Evolutionary conservation across 2,888 invertebrate genomes (phyloP), one percentile per base, ranked within the genome.

Genomic region (Patella ulyssiponensis): DNA sequence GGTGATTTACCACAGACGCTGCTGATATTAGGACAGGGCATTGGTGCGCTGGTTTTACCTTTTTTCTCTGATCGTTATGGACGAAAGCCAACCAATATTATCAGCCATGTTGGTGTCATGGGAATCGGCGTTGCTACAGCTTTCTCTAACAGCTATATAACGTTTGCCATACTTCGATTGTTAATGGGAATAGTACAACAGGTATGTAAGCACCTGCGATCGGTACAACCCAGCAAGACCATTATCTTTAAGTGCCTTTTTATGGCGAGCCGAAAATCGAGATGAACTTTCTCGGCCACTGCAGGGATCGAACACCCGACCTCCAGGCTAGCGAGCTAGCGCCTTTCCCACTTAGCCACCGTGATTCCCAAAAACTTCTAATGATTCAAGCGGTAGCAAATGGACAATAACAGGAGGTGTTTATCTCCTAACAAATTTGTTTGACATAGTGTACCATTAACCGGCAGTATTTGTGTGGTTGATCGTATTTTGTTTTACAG

Each of bases 61-160:
- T 58, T 58, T 51, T 74, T 74, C 64, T 74, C 74, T 11, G 74
- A 74, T 23, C 56, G 74, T 12, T 74, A 64, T 69, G 74, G 74
- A 17, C 56, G 74, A 20, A 58, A 69, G 14, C 74, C 74, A n/a
- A n/a, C 51, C 17, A 58, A 74, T 17, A 20, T 74, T 4, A 3
- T 74, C 2, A 64, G 64, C 51, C 74, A 74, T 69, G 14, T 56
- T 23, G 23, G 20, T n/a, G 33, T 74, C 14, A 7, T 74, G 7
- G 58, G 12, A 23, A 15, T 74, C 1, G 74, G 74, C 15, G 64
- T 74, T 27, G 56, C 51, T 12, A 69, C 64, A 33, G 52, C 74
- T n/a, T 74, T 74, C 64, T 74, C 74, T 1, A 58, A 58, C 9
- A 64, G 17, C 23, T 74, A 64, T 20, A 56, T 69, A n/a, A 64